A percentile compares a stretch with the other conserved stretches of the same genome.
Evolutionary conservation across 2,888 invertebrate genomes (phyloP).

Genomic region (Noctua fimbriata): DNA sequence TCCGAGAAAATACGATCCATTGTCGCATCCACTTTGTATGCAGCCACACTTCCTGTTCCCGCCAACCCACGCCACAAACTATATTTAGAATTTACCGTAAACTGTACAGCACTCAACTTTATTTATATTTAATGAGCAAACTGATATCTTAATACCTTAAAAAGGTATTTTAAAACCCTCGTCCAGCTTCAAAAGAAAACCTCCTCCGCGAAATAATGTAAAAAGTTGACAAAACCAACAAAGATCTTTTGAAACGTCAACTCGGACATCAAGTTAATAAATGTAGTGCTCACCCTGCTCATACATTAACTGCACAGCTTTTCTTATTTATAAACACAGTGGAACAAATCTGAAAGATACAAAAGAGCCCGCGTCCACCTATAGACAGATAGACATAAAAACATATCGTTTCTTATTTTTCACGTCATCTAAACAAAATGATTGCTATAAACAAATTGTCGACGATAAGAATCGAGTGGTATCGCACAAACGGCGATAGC

Average conservation of each 20-base stretch:
- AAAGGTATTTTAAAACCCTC: constrained; percentile 28
- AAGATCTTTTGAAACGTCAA: constrained; percentile 28
- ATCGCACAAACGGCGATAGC: constrained; percentile 72
- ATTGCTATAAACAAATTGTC: constrained; percentile 74
- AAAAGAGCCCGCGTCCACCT: constrained; percentile 40
- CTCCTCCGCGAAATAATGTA: constrained; percentile 23
- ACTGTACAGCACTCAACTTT: constrained; percentile 33
- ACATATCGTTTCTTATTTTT: constrained; percentile 67
- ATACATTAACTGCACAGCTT: constrained; percentile 37
- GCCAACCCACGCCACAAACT: constrained; percentile 26
- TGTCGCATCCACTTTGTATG: constrained; percentile 69
- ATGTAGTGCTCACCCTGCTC: constrained; percentile 13
- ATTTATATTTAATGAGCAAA: constrained; percentile 42
- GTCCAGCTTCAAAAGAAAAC: constrained; percentile 21
- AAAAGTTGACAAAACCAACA: constrained; percentile 29
- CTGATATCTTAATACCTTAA: constrained; percentile 42
- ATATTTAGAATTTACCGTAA: constrained; percentile 55
- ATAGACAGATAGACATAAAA: constrained; percentile 56
- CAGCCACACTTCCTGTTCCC: constrained; percentile 60
- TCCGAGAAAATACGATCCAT: constrained; percentile 73
- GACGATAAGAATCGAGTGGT: constrained; percentile 69
- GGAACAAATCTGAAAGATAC: constrained; percentile 50
- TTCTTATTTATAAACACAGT: constrained; percentile 45
- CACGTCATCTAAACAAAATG: constrained; percentile 70
- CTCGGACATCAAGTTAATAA: constrained; percentile 31